Evolutionary conservation across 2,113 vertebrate genomes (phyloP).

Genomic region (Indicator maculatus): DNA sequence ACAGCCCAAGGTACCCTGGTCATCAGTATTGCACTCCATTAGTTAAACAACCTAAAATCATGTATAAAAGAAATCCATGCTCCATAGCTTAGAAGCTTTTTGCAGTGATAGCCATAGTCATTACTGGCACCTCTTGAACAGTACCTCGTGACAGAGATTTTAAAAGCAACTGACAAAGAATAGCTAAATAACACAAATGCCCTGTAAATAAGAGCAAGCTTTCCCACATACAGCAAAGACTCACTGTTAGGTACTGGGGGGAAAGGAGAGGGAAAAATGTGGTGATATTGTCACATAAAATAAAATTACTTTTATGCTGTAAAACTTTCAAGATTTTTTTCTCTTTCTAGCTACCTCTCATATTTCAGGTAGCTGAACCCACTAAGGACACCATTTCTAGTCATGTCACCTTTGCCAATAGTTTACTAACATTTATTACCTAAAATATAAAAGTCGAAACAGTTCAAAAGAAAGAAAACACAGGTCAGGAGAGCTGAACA

Average conservation of each 20-base stretch:
- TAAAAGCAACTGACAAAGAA: slow-evolving; percentile 11
- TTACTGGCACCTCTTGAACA: background rate
- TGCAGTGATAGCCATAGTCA: background rate
- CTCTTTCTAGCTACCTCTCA: background rate
- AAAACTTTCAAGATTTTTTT: background rate
- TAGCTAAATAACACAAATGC: background rate
- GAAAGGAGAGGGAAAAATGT: background rate
- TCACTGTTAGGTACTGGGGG: background rate
- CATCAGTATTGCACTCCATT: background rate
- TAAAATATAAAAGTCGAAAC: slow-evolving; percentile 4
- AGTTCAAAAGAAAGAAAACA: slow-evolving; percentile 38
- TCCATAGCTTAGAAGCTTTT: background rate
- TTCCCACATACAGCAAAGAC: background rate
- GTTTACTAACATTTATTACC: slow-evolving; percentile 5
- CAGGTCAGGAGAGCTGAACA: background rate
- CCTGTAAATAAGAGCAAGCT: background rate
- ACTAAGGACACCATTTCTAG: background rate
- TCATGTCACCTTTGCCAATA: background rate
- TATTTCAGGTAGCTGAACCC: background rate
- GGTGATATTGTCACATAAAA: slow-evolving; percentile 20
- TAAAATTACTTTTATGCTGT: background rate
- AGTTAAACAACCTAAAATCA: background rate
- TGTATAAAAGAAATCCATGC: background rate
- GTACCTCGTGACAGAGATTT: background rate
- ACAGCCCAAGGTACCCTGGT: background rate